These are phyloP conservation scores for Sesia bembeciformis DNA, from an alignment of 2,888 invertebrate species.

Conservation along the genomic window DNA sequence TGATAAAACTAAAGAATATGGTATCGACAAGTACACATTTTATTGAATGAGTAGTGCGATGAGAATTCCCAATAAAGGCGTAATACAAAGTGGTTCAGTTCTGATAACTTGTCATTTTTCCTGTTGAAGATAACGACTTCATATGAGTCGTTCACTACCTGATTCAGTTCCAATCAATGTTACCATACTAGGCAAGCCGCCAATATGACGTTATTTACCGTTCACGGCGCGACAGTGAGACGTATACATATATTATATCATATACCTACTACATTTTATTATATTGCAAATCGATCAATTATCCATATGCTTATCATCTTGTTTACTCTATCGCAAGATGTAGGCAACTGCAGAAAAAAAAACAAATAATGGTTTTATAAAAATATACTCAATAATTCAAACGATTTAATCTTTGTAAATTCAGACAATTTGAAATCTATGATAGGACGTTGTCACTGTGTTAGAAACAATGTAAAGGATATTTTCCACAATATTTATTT, in stretches of 20 bases:
- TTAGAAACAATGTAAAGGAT: too few species aligned
- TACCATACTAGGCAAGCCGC: constrained; percentile 7
- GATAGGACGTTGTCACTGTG: too few species aligned
- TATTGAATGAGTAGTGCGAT: too few species aligned
- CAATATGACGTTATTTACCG: constrained; percentile 5
- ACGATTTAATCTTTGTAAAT: too few species aligned
- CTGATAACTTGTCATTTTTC: constrained; percentile 6
- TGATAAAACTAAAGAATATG: too few species aligned
- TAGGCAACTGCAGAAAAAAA: too few species aligned
- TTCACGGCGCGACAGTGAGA: background rate
- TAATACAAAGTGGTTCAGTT: background rate
- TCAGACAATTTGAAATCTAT: too few species aligned
- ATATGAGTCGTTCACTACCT: constrained; percentile 10
- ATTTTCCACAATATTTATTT: too few species aligned
- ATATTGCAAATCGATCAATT: background rate
- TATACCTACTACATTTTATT: background rate
- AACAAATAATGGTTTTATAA: too few species aligned
- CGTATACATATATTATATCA: background rate
- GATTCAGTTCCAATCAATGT: constrained; percentile 22
- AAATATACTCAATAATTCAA: too few species aligned
- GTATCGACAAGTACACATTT: too few species aligned
- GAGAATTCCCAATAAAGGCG: background rate
- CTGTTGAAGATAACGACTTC: constrained; percentile 19
- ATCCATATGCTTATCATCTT: background rate
- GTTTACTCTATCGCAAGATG: too few species aligned